phyloP scores from a whole-genome alignment of 1,140 invertebrate genomes.

The Temnothorax curvispinosus region DNA sequence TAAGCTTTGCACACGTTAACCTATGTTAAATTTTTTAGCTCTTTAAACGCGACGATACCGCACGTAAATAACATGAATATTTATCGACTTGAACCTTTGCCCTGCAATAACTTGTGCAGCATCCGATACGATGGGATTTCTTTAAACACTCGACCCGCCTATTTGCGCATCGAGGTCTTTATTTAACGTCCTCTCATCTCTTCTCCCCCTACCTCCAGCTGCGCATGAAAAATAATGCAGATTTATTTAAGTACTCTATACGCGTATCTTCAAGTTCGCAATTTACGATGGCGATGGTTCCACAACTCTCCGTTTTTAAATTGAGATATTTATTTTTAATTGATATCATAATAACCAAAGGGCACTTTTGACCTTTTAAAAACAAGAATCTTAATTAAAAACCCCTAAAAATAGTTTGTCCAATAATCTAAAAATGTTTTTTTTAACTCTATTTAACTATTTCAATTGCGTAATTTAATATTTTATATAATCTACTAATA shows the following conservation, averaged over 20 bases:
- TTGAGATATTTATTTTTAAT: neutral
- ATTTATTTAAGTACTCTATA: conserved; percentile 1
- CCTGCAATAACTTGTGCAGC: neutral
- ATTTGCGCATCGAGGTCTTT: conserved; percentile 7
- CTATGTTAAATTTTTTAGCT: conserved; percentile 13
- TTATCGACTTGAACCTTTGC: conserved; percentile 26
- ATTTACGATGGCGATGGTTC: neutral
- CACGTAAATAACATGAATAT: conserved; percentile 17
- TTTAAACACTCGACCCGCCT: conserved; percentile 13
- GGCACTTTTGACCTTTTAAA: neutral
- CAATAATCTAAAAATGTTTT: neutral
- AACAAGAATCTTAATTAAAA: neutral
- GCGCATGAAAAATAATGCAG: neutral
- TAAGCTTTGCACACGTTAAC: neutral
- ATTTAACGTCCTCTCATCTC: neutral
- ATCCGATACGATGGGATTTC: conserved; percentile 24
- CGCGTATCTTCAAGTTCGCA: neutral
- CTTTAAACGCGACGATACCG: neutral
- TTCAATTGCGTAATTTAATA: neutral
- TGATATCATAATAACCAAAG: neutral
- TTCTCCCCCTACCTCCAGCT: neutral
- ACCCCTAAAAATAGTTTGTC: neutral
- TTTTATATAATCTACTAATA: neutral
- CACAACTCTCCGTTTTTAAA: neutral
- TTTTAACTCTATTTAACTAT: neutral